Evolutionary conservation across 2,797 vertebrate species (phyloP), one percentile per base, ranked within the genome.

Genomic region (Anas bahamensis): DNA sequence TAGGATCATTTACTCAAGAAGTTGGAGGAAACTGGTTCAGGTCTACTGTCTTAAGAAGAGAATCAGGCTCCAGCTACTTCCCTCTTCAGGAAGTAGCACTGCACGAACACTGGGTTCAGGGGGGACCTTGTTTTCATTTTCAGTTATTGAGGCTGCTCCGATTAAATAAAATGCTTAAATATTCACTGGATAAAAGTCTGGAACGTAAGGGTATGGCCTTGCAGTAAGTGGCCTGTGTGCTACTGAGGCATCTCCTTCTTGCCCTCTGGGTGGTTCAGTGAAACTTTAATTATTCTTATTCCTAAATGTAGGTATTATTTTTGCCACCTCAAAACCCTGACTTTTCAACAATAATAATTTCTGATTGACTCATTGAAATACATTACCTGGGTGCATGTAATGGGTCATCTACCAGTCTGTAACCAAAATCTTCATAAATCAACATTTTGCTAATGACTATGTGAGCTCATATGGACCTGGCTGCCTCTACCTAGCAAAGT

Each of bases 21-120:
- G 44, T 44, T 76, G 68, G 75, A 84, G 50, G 65, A 89, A 92
- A 92, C 75, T 44, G 44, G 75, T 90, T 94, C 64, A 86, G 57
- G 13, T 76, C 31, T 37, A 66, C 33, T 73, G 77, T 61, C 65
- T 81, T 76, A 22, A 64, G 0, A 1, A 50, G 50, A 23, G 29
- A 89, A 68, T 39, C 17, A 48, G 60, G 71, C 16, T 39, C 23
- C 57, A 65, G 69, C 39, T 71, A 39, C 60, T 44, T 66, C 56
- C 18, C 29, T 91, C 56, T 81, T 23, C 70, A 26, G 31, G 35
- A 61, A 73, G n/a, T 13, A 86, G 61, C 57, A 66, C 39, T 73
- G 28, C 10, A 28, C 9, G 70, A 75, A 48, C 15, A 29, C 35
- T 1, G 5, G 7, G 44, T 85, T 42, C 65, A 59, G 33, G 5